Conservation (phyloP, 2,888 invertebrate genomes). For the Leptinotarsa rubiginosa region DNA sequence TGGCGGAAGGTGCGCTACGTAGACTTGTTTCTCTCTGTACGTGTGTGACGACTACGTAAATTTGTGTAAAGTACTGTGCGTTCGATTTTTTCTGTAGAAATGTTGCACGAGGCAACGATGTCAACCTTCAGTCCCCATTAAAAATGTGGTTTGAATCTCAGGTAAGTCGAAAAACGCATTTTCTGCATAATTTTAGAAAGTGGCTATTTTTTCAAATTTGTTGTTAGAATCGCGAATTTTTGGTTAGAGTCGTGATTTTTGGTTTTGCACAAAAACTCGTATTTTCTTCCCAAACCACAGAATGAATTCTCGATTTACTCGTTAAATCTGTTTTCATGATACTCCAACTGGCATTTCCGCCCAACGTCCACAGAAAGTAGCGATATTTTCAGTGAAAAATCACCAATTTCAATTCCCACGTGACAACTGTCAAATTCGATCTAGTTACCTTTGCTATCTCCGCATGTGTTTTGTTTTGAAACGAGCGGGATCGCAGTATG, state of each 20-base stretch:
- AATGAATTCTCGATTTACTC: not conserved
- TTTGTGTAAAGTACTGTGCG: conserved; percentile 44
- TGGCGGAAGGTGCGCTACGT: conserved; percentile 48
- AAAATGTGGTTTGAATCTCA: conserved; percentile 68
- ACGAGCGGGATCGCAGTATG: conserved; percentile 66
- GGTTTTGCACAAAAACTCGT: not conserved
- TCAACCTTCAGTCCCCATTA: conserved; percentile 61
- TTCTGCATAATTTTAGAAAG: not conserved
- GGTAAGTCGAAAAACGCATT: conserved; percentile 56
- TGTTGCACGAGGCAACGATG: conserved; percentile 66
- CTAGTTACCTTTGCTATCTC: conserved; percentile 66
- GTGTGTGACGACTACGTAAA: conserved; percentile 41
- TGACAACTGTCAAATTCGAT: conserved; percentile 67
- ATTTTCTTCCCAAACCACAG: not conserved
- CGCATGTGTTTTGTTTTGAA: conserved; percentile 68
- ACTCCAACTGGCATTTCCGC: conserved; percentile 10
- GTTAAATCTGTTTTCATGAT: not conserved
- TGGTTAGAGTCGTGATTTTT: not conserved
- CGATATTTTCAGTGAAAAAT: conserved; percentile 56
- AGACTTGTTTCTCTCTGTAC: conserved; percentile 38
- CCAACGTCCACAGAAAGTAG: conserved; percentile 19
- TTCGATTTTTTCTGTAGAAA: conserved; percentile 53
- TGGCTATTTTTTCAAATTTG: conserved; percentile 10
- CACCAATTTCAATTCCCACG: conserved; percentile 58
- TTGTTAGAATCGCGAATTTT: not conserved